A percentile compares a stretch with the other conserved stretches of the same genome.
Conservation (phyloP, 2,113 vertebrate genomes). For the Cavia aperea region DNA sequence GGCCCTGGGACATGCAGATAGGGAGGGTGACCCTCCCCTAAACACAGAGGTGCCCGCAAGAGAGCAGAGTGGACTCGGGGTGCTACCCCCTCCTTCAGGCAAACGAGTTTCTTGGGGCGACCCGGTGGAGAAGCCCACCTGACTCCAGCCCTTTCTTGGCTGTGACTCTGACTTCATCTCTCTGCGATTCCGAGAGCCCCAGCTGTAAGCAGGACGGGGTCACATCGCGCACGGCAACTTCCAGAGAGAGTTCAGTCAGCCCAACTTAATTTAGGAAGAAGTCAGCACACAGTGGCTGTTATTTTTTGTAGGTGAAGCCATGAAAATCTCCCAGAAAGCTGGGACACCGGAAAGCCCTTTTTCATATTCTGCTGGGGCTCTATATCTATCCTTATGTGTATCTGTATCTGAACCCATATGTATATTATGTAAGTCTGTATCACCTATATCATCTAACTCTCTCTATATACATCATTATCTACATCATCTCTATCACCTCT, state of each 20-base stretch:
- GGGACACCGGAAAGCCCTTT: neutral
- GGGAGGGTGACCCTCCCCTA: neutral
- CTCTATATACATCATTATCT: neutral
- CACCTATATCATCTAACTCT: too few relatives aligned
- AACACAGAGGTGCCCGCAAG: accelerated
- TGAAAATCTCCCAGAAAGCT: neutral
- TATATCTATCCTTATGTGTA: neutral
- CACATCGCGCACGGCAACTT: too few relatives aligned
- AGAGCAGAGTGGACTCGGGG: too few relatives aligned
- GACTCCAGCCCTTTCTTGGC: neutral
- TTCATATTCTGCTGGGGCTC: neutral
- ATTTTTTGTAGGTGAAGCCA: neutral
- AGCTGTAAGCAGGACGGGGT: accelerated
- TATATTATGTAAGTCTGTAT: neutral
- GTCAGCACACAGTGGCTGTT: neutral
- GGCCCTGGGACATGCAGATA: neutral
- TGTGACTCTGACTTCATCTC: neutral
- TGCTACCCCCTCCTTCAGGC: too few relatives aligned
- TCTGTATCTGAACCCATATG: neutral
- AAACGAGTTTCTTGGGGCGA: neutral
- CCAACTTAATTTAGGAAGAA: neutral
- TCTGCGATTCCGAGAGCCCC: accelerated
- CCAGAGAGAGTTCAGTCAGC: neutral
- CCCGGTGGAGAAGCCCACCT: accelerated
- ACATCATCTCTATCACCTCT: neutral